Conservation (phyloP, 2,797 vertebrate genomes). For the Lacerta viridis region DNA sequence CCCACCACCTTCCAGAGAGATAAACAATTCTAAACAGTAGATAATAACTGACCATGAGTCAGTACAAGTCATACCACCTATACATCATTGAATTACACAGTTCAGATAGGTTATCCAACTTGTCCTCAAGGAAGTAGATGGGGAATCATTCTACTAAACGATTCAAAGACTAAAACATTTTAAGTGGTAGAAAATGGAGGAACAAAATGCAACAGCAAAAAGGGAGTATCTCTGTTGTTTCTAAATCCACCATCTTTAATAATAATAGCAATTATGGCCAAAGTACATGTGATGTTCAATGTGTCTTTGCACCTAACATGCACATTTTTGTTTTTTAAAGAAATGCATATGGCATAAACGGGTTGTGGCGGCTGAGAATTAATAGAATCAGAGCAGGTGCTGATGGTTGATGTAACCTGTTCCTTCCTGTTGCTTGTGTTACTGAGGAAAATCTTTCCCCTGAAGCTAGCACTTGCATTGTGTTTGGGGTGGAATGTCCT, state of each 20-base stretch:
- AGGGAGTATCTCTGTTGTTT: background rate
- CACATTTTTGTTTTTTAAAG: too few relatives aligned
- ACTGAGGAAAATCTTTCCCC: too few relatives aligned
- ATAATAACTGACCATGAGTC: background rate
- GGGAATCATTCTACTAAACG: background rate
- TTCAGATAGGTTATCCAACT: background rate
- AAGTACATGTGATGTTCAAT: too few relatives aligned
- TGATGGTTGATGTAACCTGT: too few relatives aligned
- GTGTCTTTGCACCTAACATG: too few relatives aligned
- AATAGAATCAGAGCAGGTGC: too few relatives aligned
- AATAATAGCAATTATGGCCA: too few relatives aligned
- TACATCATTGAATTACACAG: constrained; percentile 17
- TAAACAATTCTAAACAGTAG: constrained; percentile 24
- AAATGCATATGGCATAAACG: too few relatives aligned
- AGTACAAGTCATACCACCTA: background rate
- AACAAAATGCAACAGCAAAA: background rate
- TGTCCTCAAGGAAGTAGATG: constrained; percentile 4
- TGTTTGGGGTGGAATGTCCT: too few relatives aligned
- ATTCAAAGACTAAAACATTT: background rate
- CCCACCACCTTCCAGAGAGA: constrained; percentile 26
- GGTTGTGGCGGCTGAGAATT: too few relatives aligned
- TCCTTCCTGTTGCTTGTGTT: too few relatives aligned
- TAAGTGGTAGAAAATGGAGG: background rate
- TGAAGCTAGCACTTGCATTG: too few relatives aligned
- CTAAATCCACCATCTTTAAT: background rate